These are phyloP conservation scores for Xylota segnis DNA, from an alignment of 2,888 invertebrate genomes.

Conservation along the genomic window DNA sequence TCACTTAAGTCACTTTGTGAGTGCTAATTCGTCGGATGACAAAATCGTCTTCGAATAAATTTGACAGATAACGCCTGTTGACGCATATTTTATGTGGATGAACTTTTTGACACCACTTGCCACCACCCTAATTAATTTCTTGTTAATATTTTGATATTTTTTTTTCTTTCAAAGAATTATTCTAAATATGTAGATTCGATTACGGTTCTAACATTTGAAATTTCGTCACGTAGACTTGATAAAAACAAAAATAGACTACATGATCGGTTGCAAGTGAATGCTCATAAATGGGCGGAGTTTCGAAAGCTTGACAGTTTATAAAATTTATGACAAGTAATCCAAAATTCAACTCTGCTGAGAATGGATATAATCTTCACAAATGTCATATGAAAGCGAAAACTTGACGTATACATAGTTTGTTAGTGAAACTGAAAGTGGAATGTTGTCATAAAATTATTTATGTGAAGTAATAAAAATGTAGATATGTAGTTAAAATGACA, in stretches of 20 bases:
- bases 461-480: too few relatives aligned
- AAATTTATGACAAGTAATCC: too few relatives aligned
- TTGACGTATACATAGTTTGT: too few relatives aligned
- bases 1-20: constrained; percentile 17
- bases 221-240: background rate
- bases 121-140: background rate
- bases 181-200: background rate
- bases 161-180: too few relatives aligned
- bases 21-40: constrained; percentile 12
- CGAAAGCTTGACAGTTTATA: too few relatives aligned
- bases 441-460: too few relatives aligned
- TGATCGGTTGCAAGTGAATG: background rate
- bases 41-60: constrained; percentile 18
- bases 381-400: too few relatives aligned
- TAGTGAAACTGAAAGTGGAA: too few relatives aligned
- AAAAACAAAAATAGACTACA: background rate
- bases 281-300: too few relatives aligned
- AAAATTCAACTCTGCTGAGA: too few relatives aligned
- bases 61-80: constrained; percentile 13
- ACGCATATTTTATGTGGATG: background rate
- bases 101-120: background rate
- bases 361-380: too few relatives aligned
- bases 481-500: too few relatives aligned
- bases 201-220: background rate
- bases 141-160: background rate